Conservation (phyloP, 1,140 invertebrate genomes). For the Heliconius hewitsoni region DNA sequence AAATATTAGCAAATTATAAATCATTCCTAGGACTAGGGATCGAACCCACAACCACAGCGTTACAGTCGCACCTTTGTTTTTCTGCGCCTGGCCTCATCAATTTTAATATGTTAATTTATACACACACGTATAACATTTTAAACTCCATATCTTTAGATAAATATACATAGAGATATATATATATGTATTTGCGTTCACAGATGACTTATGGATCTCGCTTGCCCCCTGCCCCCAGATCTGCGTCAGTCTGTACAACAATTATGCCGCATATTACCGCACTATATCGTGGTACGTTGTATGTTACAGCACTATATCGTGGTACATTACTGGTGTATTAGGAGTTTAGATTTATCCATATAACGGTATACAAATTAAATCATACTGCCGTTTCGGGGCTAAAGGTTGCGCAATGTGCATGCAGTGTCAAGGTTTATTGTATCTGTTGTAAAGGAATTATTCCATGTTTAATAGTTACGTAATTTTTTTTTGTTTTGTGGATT, state of each 20-base stretch:
- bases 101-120: not conserved
- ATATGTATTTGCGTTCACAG: slow-evolving; percentile 40
- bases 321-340: slow-evolving; percentile 53
- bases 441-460: not conserved
- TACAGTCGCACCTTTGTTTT: no score
- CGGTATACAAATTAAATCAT: slow-evolving; percentile 44
- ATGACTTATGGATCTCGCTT: slow-evolving; percentile 69
- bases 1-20: no score
- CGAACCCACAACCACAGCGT: no score
- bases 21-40: no score
- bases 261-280: slow-evolving; percentile 58
- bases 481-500: no score
- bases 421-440: slow-evolving; percentile 19
- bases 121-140: not conserved
- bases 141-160: not conserved
- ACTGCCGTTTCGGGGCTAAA: slow-evolving; percentile 32
- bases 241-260: slow-evolving; percentile 72
- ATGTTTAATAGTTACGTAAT: no score
- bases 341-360: slow-evolving; percentile 43
- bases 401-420: slow-evolving; percentile 30
- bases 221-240: slow-evolving; percentile 62
- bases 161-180: no score
- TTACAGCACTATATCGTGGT: slow-evolving; percentile 54
- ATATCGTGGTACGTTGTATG: slow-evolving; percentile 53
- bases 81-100: no score